These are phyloP conservation scores for Apostichopus parvimensis DNA, from an alignment of 35 echinoderm and acorn worm genomes.

Conservation along the genomic window DNA sequence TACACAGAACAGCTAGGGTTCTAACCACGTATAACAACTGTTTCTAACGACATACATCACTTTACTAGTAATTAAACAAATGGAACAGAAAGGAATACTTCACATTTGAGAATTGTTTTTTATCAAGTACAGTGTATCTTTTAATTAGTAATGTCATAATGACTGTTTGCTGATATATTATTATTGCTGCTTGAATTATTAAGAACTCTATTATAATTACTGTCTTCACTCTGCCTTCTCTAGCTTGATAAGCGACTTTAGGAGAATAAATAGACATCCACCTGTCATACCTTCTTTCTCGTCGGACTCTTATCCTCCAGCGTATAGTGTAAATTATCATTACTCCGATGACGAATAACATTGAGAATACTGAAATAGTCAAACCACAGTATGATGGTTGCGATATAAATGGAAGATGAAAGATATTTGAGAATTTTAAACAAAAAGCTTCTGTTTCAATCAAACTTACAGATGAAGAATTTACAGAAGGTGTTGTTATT, in stretches of 20 bases:
- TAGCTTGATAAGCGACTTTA: not conserved
- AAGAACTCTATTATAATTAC: not conserved
- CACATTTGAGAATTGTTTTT: too few species aligned
- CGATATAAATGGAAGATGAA: too few species aligned
- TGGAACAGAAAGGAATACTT: too few species aligned
- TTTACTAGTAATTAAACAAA: too few species aligned
- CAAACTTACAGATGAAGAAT: not conserved
- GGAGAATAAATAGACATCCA: conserved; percentile 19
- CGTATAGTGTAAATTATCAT: not conserved
- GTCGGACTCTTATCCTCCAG: not conserved
- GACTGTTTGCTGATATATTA: too few species aligned
- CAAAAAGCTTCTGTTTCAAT: not conserved
- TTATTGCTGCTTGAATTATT: not conserved
- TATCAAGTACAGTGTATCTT: too few species aligned
- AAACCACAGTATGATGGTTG: not conserved
- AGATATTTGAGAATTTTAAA: too few species aligned
- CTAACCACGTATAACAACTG: too few species aligned
- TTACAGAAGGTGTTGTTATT: not conserved
- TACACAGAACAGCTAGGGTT: too few species aligned
- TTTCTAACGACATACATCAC: too few species aligned
- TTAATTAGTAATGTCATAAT: too few species aligned
- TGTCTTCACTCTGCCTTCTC: not conserved
- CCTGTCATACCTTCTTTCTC: not conserved
- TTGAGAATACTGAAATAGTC: not conserved
- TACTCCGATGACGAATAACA: not conserved